These are phyloP conservation scores for Diphyllodes magnificus DNA, from an alignment of 2,113 vertebrate species.

Conservation along the genomic window DNA sequence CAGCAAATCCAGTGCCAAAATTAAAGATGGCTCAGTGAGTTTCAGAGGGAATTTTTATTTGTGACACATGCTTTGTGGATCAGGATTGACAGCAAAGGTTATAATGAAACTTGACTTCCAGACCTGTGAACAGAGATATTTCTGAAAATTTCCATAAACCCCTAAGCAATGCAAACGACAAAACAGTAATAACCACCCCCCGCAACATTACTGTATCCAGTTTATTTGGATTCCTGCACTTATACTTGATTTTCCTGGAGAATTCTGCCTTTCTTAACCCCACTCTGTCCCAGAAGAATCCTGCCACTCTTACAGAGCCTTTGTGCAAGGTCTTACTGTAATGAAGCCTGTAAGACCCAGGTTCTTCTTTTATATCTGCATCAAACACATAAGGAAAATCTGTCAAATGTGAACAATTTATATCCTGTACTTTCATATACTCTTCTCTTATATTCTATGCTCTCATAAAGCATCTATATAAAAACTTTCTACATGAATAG, in stretches of 20 bases:
- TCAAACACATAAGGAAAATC: not conserved
- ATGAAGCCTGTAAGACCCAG: not conserved
- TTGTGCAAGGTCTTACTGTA: not conserved
- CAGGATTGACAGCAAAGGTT: not conserved
- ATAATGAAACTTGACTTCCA: not conserved
- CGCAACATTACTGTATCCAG: not conserved
- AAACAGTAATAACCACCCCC: accelerated
- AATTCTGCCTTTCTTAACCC: not conserved
- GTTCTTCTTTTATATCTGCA: not conserved
- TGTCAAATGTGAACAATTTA: not conserved
- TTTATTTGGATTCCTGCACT: not conserved
- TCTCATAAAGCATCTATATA: not conserved
- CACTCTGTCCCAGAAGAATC: not conserved
- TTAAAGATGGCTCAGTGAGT: not conserved
- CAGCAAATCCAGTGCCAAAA: not conserved
- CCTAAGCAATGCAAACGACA: not conserved
- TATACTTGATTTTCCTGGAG: not conserved
- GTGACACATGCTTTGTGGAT: not conserved
- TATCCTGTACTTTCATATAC: not conserved
- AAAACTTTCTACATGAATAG: not conserved
- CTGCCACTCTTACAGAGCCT: not conserved
- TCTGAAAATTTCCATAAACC: not conserved
- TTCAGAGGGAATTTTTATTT: not conserved
- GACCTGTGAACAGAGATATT: not conserved
- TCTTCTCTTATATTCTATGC: not conserved